These are phyloP conservation scores for Whitmania pigra DNA, from an alignment of 1,140 invertebrate genomes.

Conservation along the genomic window DNA sequence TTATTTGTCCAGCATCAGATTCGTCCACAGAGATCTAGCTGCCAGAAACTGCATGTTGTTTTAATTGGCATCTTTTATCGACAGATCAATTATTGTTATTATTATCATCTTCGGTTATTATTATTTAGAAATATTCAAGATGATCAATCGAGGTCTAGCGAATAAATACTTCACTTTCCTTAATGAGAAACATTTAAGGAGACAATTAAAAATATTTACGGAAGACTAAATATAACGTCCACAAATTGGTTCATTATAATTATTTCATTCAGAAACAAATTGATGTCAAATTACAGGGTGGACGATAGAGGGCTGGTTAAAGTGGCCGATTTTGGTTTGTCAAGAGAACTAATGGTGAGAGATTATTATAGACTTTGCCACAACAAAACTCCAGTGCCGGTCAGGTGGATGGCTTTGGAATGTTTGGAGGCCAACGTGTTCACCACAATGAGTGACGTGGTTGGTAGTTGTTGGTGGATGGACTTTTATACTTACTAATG, in stretches of 20 bases:
- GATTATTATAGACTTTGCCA: conserved; percentile 71
- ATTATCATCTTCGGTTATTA: not conserved
- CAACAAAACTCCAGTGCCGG: conserved; percentile 80
- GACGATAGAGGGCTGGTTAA: conserved; percentile 45
- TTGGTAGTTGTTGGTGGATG: not conserved
- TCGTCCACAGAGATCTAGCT: conserved; percentile 87
- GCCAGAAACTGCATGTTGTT: conserved; percentile 68
- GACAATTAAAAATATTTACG: not conserved
- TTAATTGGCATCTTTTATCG: no score
- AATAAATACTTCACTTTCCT: not conserved
- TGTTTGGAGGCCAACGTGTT: conserved; percentile 24
- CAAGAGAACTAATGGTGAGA: conserved; percentile 61
- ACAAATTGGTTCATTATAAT: not conserved
- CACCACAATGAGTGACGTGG: conserved; percentile 26
- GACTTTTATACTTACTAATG: not conserved
- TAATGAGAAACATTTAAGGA: not conserved
- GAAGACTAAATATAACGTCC: not conserved
- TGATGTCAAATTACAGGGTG: conserved; percentile 17
- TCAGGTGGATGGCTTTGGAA: conserved; percentile 87
- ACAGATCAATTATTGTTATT: not conserved
- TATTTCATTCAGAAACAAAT: not conserved
- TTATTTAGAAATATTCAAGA: not conserved
- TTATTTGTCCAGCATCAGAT: conserved; percentile 82
- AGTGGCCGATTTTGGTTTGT: conserved; percentile 67
- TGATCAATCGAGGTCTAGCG: not conserved